Evolutionary conservation across 2,888 invertebrate genomes (phyloP), one percentile per base, ranked within the genome.

Genomic region (Protophormia terraenovae): DNA sequence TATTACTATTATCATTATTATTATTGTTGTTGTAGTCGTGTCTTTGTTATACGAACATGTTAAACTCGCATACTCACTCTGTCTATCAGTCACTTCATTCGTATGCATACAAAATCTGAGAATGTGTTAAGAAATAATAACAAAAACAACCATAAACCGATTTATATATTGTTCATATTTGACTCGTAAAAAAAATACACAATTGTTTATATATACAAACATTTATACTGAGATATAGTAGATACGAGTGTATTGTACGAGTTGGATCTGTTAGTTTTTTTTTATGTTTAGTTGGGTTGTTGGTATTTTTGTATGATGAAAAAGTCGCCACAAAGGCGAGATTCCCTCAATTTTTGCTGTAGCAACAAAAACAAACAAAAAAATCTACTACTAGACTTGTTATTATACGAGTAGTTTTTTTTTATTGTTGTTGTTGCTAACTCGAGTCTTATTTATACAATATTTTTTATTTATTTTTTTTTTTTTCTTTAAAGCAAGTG

Each of bases 261-360:
- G 60, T 38, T 66, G 35, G 53, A 55, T 72, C 80, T 55, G 41
- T 67, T 71, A 38, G 73, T 66, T n/a, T n/a, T n/a, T n/a, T n/a
- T n/a, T n/a, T n/a, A n/a, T 73, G 53, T 32, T 80, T 22, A 22
- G 29, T 50, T 69, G 50, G 35, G 14, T 62, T 69, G n/a, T 12
- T 67, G 27, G n/a, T 58, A 50, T 50, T 55, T 72, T 67, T 62
- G 58, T 69, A 79, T 78, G 78, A 82, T 85, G 78, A 85, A 78
- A 78, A 82, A 78, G 85, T 85, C 85, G 82, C 82, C 85, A 78
- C 55, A 69, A 71, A 75, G 85, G 75, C 85, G 85, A 85, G 85
- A 85, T 85, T 85, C 85, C 85, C 85, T 85, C 85, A 78, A 85
- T 82, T 85, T n/a, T 47, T 55, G 24, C 45, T 82, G 24, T 22